phyloP scores from a whole-genome alignment of 2,113 vertebrate species.

The Toxostoma redivivum region DNA sequence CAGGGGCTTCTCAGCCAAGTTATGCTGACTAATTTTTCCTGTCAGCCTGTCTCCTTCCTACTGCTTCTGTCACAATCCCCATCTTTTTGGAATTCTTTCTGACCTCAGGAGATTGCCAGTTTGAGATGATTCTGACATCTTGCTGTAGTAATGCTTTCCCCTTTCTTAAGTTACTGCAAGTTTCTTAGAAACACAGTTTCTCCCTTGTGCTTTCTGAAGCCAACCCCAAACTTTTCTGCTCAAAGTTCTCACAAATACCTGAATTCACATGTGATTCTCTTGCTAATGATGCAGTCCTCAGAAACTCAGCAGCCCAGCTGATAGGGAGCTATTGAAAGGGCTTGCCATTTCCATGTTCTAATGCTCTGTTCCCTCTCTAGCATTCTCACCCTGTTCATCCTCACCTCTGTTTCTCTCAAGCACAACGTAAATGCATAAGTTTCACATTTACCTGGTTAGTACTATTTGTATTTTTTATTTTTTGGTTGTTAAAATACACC shows the following conservation, averaged over 20 bases:
- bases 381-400: not conserved
- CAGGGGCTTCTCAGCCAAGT: not conserved
- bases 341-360: not conserved
- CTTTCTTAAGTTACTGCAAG: not conserved
- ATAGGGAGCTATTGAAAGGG: not conserved
- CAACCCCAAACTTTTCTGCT: not conserved
- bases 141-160: not conserved
- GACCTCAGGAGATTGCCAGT: not conserved
- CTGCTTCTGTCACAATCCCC: not conserved
- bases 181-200: not conserved
- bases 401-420: not conserved
- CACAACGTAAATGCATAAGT: not conserved
- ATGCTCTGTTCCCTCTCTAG: not conserved
- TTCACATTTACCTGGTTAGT: not conserved
- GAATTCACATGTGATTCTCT: not conserved
- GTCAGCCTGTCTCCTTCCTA: not conserved
- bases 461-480: not conserved
- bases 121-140: not conserved
- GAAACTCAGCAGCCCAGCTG: not conserved
- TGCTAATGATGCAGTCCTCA: not conserved
- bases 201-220: not conserved
- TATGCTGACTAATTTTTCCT: not conserved
- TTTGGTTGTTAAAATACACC: not conserved
- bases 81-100: not conserved
- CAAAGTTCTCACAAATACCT: not conserved